These are phyloP conservation scores for Megaceryle maxima DNA, from an alignment of 2,113 vertebrate species.

Conservation along the genomic window DNA sequence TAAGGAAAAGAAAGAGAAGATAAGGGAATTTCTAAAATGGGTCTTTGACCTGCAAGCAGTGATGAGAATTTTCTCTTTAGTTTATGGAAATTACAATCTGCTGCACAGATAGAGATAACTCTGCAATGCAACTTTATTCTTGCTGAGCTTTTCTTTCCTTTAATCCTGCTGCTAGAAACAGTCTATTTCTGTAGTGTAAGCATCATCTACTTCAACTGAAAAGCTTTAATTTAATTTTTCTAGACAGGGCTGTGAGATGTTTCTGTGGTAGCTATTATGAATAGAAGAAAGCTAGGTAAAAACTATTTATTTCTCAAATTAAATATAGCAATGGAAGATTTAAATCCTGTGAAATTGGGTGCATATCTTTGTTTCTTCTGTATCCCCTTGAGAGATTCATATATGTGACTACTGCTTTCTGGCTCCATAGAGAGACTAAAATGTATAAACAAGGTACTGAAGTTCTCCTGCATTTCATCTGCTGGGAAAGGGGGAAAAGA, in stretches of 20 bases:
- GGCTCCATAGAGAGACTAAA: not conserved
- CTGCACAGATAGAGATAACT: constrained; percentile 44
- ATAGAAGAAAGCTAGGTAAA: not conserved
- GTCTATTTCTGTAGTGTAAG: constrained; percentile 55
- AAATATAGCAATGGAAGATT: not conserved
- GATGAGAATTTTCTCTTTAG: not conserved
- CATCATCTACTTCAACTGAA: constrained; percentile 33
- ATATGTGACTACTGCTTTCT: not conserved
- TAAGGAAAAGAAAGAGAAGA: not conserved
- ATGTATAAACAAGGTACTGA: not conserved
- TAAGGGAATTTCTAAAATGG: not conserved
- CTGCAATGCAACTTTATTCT: constrained; percentile 2
- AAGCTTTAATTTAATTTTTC: constrained; percentile 58
- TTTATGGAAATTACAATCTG: constrained; percentile 33
- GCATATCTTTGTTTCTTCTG: not conserved
- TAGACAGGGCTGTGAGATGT: not conserved
- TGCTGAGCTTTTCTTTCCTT: constrained; percentile 50
- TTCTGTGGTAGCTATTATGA: not conserved
- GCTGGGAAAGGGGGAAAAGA: not conserved
- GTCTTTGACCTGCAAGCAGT: constrained; percentile 10
- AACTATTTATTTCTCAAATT: not conserved
- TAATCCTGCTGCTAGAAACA: constrained; percentile 33
- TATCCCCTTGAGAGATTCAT: not conserved
- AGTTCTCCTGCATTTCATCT: not conserved
- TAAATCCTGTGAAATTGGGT: not conserved